phyloP scores from a whole-genome alignment of 2,797 vertebrate species.

The Eremophila alpestris region DNA sequence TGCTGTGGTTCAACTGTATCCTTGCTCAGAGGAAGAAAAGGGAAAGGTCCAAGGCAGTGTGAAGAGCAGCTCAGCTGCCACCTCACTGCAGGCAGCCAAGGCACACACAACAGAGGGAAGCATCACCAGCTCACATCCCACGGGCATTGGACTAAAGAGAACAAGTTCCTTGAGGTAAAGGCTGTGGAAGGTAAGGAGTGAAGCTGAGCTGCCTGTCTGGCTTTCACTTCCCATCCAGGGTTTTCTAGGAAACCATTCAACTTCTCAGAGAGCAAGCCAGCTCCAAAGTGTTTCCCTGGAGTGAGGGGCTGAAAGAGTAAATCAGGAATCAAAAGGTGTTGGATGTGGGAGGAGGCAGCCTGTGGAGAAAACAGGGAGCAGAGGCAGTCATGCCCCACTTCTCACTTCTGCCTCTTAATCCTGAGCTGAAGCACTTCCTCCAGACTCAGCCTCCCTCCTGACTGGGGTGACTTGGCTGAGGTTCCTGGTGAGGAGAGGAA shows the following conservation, averaged over 20 bases:
- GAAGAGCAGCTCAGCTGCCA: background rate
- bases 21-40: background rate
- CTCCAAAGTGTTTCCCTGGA: background rate
- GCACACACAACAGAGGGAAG: background rate
- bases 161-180: background rate
- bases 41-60: background rate
- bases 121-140: background rate
- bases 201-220: background rate
- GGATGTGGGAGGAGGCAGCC: background rate
- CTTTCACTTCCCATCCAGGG: background rate
- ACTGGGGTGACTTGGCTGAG: background rate
- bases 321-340: background rate
- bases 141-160: fast-evolving
- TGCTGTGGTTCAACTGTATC: constrained; percentile 14
- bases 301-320: background rate
- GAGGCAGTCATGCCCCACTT: background rate
- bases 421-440: background rate
- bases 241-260: background rate
- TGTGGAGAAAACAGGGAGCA: background rate
- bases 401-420: background rate
- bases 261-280: background rate
- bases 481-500: background rate
- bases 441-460: background rate
- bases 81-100: background rate
- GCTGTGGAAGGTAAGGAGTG: background rate